phyloP scores from a whole-genome alignment of 2,113 vertebrate species.

The Channa argus region DNA sequence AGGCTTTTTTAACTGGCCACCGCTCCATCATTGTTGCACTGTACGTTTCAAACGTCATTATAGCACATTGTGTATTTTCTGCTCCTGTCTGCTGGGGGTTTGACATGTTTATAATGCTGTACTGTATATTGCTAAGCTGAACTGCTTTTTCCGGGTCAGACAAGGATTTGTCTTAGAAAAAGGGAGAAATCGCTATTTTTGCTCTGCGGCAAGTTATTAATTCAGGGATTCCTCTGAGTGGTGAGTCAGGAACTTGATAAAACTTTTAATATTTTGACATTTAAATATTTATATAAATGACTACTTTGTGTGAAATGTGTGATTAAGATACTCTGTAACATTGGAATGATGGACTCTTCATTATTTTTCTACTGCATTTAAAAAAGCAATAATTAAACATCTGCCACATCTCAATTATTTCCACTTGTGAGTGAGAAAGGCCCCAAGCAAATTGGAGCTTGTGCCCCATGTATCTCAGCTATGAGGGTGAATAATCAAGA shows the following conservation, averaged over 20 bases:
- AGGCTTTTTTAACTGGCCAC: slow-evolving; percentile 42
- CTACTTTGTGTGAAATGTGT: slow-evolving; percentile 53
- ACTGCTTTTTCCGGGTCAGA: neutral
- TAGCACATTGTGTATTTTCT: slow-evolving; percentile 6
- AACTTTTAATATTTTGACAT: slow-evolving; percentile 51
- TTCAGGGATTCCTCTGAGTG: neutral
- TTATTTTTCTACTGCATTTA: slow-evolving; percentile 66
- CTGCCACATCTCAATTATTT: slow-evolving; percentile 80
- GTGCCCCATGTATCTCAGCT: slow-evolving; percentile 70
- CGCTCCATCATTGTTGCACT: slow-evolving; percentile 58
- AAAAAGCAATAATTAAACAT: slow-evolving; percentile 84
- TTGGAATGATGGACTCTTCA: slow-evolving; percentile 67
- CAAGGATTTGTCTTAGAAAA: slow-evolving; percentile 22
- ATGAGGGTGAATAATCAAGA: slow-evolving; percentile 82
- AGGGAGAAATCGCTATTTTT: neutral
- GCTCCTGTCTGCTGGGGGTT: neutral
- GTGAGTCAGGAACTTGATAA: slow-evolving; percentile 51
- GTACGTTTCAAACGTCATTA: slow-evolving; percentile 45
- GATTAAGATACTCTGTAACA: slow-evolving; percentile 50
- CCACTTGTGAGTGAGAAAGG: slow-evolving; percentile 74
- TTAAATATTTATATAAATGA: slow-evolving; percentile 51
- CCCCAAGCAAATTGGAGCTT: slow-evolving; percentile 73
- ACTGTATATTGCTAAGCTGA: neutral
- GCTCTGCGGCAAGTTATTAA: neutral
- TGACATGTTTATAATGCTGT: neutral